Base-by-base conservation (phyloP, 2,888 invertebrate species). In the Eumacrocentrus americanus region DNA sequence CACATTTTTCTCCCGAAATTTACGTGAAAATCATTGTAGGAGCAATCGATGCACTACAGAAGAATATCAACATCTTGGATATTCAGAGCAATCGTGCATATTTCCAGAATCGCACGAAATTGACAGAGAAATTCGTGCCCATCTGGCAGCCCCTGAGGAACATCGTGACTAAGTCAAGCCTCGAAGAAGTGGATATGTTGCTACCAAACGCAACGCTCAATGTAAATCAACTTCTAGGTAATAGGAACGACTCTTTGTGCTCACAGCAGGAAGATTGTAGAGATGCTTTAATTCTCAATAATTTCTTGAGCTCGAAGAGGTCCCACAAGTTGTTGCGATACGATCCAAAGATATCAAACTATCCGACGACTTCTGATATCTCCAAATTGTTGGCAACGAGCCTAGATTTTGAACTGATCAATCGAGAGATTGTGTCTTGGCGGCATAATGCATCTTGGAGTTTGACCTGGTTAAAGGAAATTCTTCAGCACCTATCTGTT, bases 371-470 rank as follows among this genome's bases (percentile, higher is more conserved):
- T 9, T 46, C 52, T 44, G 72, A 73, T n/a, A 69, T 78, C 47
- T 70, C 76, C 3, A 61, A 60, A 54, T 64, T 66, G 48, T 66
- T 79, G 38, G 63, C 66, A 6, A 54, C 60, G 3, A 70, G 69
- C 53, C 58, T 79, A 40, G 72, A 79, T 66, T 61, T 72, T 38
- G 63, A 71, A 11, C 64, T 66, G 35, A 76, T 78, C 54, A 64
- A 64, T 52, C 59, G 61, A 1, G 60, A 73, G 14, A 65, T 70
- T 40, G 55, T 75, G 18, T 68, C 71, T 5, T 81, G 83, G 59
- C 83, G 85, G 67, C 60, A 60, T 1, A 72, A 82, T n/a, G 81
- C 83, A 18, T 83, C 82, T 71, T 84, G 83, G 84, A 78, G 79
- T 46, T 81, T 86, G 61, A 69, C 72, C 14, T 86, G 86, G 81